Evolutionary conservation across 2,888 invertebrate genomes (phyloP).

Genomic region (Strigamia maritima): DNA sequence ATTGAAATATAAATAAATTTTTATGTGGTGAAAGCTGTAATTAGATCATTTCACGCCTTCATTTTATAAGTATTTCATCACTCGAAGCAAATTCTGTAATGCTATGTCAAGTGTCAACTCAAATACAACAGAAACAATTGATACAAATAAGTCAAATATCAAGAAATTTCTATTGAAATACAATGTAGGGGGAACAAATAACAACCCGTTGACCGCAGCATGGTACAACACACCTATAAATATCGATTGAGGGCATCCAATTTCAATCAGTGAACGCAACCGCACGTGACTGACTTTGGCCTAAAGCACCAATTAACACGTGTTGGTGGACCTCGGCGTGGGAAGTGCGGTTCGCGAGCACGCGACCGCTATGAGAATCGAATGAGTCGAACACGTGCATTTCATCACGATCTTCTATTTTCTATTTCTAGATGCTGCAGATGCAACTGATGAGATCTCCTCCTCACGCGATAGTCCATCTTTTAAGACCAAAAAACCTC

Average conservation of each 20-base stretch:
- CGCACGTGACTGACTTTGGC: conserved; percentile 34
- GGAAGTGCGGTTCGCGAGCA: conserved; percentile 31
- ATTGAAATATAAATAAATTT: background rate
- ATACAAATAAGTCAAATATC: too few relatives aligned
- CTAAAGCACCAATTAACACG: conserved; percentile 34
- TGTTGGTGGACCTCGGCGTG: conserved; percentile 16
- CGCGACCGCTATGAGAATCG: conserved; percentile 1
- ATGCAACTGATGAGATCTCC: conserved; percentile 40
- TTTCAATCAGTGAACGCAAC: conserved; percentile 24
- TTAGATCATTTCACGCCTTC: too few relatives aligned
- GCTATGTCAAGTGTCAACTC: too few relatives aligned
- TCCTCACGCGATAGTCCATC: conserved; percentile 43
- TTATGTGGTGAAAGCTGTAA: too few relatives aligned
- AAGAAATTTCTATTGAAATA: background rate
- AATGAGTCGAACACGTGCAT: conserved; percentile 23
- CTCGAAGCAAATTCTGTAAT: too few relatives aligned
- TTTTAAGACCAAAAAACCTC: conserved; percentile 73
- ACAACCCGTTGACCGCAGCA: conserved; percentile 3
- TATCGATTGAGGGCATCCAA: conserved; percentile 22
- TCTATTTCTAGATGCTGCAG: conserved; percentile 16
- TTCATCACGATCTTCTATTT: background rate
- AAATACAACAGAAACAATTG: too few relatives aligned
- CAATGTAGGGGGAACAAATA: background rate
- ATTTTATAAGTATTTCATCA: background rate
- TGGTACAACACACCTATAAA: conserved; percentile 21